phyloP scores from a whole-genome alignment of 2,888 invertebrate species.

The Empis stercorea region DNA sequence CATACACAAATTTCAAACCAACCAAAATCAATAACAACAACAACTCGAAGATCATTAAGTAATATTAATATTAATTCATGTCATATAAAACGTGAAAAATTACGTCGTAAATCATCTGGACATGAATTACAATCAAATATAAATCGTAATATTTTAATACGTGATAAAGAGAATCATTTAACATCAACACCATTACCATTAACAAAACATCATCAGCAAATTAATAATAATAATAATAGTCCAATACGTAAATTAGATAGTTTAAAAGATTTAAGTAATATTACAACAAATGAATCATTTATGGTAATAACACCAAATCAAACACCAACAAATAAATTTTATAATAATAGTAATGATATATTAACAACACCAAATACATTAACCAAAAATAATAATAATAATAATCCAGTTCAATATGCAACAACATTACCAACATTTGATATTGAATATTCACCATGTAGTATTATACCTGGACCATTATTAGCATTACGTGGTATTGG shows the following conservation, averaged over 20 bases:
- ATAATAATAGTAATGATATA: constrained; percentile 13
- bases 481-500: constrained; percentile 32
- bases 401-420: constrained; percentile 24
- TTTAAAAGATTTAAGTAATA: constrained; percentile 30
- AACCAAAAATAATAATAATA: constrained; percentile 33
- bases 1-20: constrained; percentile 11
- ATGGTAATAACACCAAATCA: constrained; percentile 26
- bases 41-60: constrained; percentile 8
- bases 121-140: constrained; percentile 1
- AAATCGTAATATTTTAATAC: constrained; percentile 1
- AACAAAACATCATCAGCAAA: constrained; percentile 1
- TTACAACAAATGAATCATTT: neutral
- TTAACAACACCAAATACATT: constrained; percentile 15
- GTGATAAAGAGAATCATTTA: constrained; percentile 28
- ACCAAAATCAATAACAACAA: constrained; percentile 9
- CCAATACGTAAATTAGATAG: constrained; percentile 28
- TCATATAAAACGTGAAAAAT: constrained; percentile 10
- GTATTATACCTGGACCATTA: constrained; percentile 27
- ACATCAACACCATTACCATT: constrained; percentile 17
- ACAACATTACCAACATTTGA: constrained; percentile 15
- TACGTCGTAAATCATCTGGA: constrained; percentile 19
- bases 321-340: constrained; percentile 5
- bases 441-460: constrained; percentile 17
- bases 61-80: constrained; percentile 9
- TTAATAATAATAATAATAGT: constrained; percentile 11